phyloP scores from a whole-genome alignment of 2,113 vertebrate genomes.

The Phrynosoma platyrhinos region DNA sequence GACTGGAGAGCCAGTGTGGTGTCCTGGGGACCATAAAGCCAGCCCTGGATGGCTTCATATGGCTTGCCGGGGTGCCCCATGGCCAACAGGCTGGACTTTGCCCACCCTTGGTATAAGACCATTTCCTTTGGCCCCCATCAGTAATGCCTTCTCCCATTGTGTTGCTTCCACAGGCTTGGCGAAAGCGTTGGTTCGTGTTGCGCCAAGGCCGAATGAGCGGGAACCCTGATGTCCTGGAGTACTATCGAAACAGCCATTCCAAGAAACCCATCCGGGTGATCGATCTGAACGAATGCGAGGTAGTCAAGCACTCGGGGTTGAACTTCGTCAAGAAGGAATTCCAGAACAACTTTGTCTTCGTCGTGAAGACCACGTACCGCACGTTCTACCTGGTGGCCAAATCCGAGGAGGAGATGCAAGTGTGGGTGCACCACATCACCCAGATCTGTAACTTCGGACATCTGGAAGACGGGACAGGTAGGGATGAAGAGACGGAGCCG shows the following conservation, averaged over 20 bases:
- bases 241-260: constrained; percentile 91
- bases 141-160: constrained; percentile 1
- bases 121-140: neutral
- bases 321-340: constrained; percentile 89
- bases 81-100: too few relatives aligned
- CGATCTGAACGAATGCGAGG: constrained; percentile 93
- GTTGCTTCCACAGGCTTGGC: constrained; percentile 86
- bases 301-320: constrained; percentile 85
- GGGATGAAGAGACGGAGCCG: neutral
- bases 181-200: constrained; percentile 97
- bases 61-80: too few relatives aligned
- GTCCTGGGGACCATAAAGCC: too few relatives aligned
- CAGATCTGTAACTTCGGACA: constrained; percentile 91
- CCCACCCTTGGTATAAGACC: too few relatives aligned
- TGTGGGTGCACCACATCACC: constrained; percentile 92
- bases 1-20: too few relatives aligned
- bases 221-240: constrained; percentile 94
- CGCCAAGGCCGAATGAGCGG: constrained; percentile 94
- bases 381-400: constrained; percentile 97
- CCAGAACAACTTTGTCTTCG: constrained; percentile 91
- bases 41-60: too few relatives aligned
- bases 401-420: constrained; percentile 95
- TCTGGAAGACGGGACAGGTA: constrained; percentile 87
- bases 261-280: constrained; percentile 94
- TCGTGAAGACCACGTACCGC: constrained; percentile 90